Evolutionary conservation across 2,888 invertebrate genomes (phyloP), one percentile per base, ranked within the genome.

Genomic region (Amblyjoppa fuscipennis): DNA sequence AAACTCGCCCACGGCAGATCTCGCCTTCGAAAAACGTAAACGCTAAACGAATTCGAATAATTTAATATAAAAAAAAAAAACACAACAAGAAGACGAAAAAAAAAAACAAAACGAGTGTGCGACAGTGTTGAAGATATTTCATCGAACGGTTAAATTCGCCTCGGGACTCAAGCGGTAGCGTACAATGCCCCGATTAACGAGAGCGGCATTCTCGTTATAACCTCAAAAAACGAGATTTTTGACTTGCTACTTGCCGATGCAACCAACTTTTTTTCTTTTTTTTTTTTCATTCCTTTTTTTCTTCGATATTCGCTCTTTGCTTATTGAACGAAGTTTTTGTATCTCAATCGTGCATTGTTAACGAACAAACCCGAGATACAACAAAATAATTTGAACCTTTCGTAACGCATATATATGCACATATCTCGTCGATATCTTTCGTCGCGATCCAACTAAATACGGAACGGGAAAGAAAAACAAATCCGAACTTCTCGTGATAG

Each of bases 151-250:
- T 59, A 51, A 51, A 75, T 66, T 71, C 71, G 79, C 68, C 79
- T 82, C 75, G 84, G 70, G 71, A 38, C 41, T 68, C 49, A 28
- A 59, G 68, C 45, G 49, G 51, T 61, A 49, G 45, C 64, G 66
- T 73, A 74, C 61, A 81, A 82, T 79, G 69, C 71, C 76, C 51
- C 61, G 73, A 83, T 71, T 56, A 59, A 31, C 70, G 70, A 84
- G 70, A 80, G 80, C 85, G 85, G 83, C 85, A 73, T 83, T 85
- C 61, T 69, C 61, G 68, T 51, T 71, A 71, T 85, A 83, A 85
- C 85, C 82, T 85, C 80, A 9, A 5, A 83, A 83, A 20, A 59
- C 20, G 16, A 41, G 20, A 73, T 59, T 38, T 61, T 61, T 61
- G 61, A 61, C 61, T 61, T 31, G 11, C 61, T 28, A 61, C 31